Conservation (phyloP, 1,140 invertebrate genomes). For the Diprion similis region DNA sequence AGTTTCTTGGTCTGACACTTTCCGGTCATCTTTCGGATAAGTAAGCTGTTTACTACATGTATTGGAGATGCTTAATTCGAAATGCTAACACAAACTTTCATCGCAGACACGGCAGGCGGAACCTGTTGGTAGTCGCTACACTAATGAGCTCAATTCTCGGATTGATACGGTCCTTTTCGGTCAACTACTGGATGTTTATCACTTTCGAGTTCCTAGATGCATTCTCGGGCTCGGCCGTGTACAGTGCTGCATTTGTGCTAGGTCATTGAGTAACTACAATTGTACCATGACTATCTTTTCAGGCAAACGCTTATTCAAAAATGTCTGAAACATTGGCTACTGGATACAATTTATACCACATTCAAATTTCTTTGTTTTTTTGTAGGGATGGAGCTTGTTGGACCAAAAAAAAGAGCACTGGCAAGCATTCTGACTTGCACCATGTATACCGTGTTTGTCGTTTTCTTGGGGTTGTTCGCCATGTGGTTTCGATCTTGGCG, state of each 20-base stretch:
- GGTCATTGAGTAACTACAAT: constrained; percentile 47
- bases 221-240: constrained; percentile 68
- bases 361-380: constrained; percentile 38
- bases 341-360: no score
- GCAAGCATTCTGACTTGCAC: constrained; percentile 75
- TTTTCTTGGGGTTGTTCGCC: constrained; percentile 70
- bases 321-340: no score
- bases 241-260: constrained; percentile 68
- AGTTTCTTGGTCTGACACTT: constrained; percentile 74
- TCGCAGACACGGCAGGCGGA: constrained; percentile 69
- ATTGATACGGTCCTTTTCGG: constrained; percentile 69
- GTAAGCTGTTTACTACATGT: constrained; percentile 31
- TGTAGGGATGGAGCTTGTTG: constrained; percentile 80
- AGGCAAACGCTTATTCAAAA: not conserved
- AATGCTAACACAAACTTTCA: not conserved
- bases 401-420: constrained; percentile 74
- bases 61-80: not conserved
- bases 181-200: constrained; percentile 69
- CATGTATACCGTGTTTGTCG: constrained; percentile 76
- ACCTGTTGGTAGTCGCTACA: constrained; percentile 63
- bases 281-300: not conserved
- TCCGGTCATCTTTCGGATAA: constrained; percentile 72
- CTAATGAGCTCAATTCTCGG: constrained; percentile 65
- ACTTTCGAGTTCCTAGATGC: constrained; percentile 72
- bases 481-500: constrained; percentile 77